Percentiles rank a stretch among this genome's conserved stretches.
Evolutionary conservation across 2,113 vertebrate species (phyloP).

Genomic region (Eretmochelys imbricata): DNA sequence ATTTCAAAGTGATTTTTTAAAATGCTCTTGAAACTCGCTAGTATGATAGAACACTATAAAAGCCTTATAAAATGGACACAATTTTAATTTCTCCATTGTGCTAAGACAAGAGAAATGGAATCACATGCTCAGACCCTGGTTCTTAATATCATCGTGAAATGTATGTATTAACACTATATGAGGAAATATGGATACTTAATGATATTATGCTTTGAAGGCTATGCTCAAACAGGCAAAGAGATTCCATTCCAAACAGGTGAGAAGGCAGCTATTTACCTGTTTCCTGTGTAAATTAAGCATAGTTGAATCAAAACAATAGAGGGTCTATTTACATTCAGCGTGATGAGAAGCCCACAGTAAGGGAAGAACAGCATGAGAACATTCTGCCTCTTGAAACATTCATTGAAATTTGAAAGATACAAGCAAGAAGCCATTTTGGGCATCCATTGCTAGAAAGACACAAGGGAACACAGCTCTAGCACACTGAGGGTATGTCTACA

Average conservation of each 20-base stretch:
- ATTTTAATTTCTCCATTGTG: too few species aligned
- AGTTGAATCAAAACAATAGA: background rate
- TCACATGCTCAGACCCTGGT: background rate
- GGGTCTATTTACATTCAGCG: background rate
- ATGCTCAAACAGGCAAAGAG: background rate
- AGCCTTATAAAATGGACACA: background rate
- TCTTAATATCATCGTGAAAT: background rate
- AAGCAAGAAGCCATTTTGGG: too few species aligned
- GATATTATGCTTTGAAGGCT: background rate
- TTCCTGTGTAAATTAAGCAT: background rate
- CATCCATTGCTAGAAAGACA: too few species aligned
- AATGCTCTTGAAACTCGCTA: background rate
- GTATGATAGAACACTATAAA: background rate
- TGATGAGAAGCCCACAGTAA: background rate
- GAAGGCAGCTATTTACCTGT: background rate
- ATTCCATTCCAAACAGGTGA: background rate
- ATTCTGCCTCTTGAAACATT: too few species aligned
- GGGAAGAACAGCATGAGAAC: background rate
- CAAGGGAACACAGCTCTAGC: too few species aligned
- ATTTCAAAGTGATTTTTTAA: background rate
- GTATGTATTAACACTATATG: background rate
- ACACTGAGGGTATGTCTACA: background rate
- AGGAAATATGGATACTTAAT: background rate
- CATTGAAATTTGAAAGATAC: too few species aligned
- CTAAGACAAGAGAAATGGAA: rapidly evolving